Base-by-base conservation (phyloP, 2,797 vertebrate species). In the Cynodonichthys magdalenae region DNA sequence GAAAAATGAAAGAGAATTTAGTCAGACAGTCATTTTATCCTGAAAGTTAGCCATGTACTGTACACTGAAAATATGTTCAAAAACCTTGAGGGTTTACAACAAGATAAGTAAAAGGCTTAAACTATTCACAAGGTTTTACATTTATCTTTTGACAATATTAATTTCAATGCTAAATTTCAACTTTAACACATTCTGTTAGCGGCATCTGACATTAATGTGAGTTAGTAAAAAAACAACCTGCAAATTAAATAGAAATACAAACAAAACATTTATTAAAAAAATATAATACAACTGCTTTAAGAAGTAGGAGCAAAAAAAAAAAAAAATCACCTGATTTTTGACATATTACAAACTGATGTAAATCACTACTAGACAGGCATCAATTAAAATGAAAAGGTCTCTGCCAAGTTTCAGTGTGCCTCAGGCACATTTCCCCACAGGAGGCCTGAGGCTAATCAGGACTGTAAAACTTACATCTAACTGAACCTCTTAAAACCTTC, bases 381-480 rank as follows among this genome's bases (percentile, higher is more conserved):
- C 11, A 49, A 75, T 70, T 59, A 56, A 19, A 53, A 49, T 24
- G 42, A 66, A 60, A 70, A 15, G 44, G 55, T 24, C 53, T 59
- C 28, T 64, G 54, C 36, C 47, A 9, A 54, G 50, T 58, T 74
- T 34, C 56, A 64, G 58, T 45, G 39, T 53, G 53, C 57, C 62
- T 57, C 57, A 63, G 51, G 61, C 80, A 75, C 15, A 63, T 74
- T 78, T 75, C 36, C 51, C 14, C 1, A 63, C 52, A 61, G 54
- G 51, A 68, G 68, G 58, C 56, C 44, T 56, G 19, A 49, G 44
- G 44, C 63, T 75, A 59, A 73, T 75, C 59, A 55, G 20, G 27
- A 75, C 66, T 70, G 59, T 80, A 69, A 78, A 74, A 57, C 34
- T 29, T 36, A 27, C 65, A 63, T 65, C 60, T 49, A 15, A 65